Evolutionary conservation across 2,113 vertebrate species (phyloP), one percentile per base, ranked within the genome.

Genomic region (Onychostruthus taczanowskii): DNA sequence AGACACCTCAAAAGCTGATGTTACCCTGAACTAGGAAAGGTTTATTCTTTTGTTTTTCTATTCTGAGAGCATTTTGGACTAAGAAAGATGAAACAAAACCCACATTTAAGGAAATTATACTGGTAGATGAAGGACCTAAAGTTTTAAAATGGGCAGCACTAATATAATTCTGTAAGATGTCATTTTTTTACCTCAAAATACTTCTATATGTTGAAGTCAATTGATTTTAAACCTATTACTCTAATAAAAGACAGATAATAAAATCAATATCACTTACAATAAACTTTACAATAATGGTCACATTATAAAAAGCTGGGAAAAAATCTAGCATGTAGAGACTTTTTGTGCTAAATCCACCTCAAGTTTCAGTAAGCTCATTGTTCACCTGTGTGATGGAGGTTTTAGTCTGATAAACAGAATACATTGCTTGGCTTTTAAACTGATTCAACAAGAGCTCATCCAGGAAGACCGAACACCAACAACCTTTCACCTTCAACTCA

Each of bases 401-500:
- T 93, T 91, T 50, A 87, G 39, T 53, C 46, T 62, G 35, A 76
- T 27, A 53, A 56, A 76, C n/a, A 56, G 61, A 86, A 82, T 37
- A 79, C 10, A 59, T 26, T 8, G 7, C 67, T 78, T 84, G 56
- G 70, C 49, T 95, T 95, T 89, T 85, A 78, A 84, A 84, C 18
- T 3, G 8, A 27, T 77, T 77, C 74, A 82, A 39, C 24, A 75
- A 77, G 56, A 94, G 53, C 30, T 80, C 76, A 68, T 73, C n/a
- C 53, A 72, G 75, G 66, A 88, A 74, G 79, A 93, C 13, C 0
- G 2, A 80, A 86, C 61, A 10, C 44, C 79, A 59, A 67, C 37
- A 59, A 74, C 79, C 75, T 95, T 87, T 89, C 74, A 89, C 63
- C 63, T 95, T 69, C 84, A 87, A 95, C 67, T 82, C 80, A 91